Evolutionary conservation across 2,888 invertebrate species (phyloP).

Genomic region (Odontocolon sp.): DNA sequence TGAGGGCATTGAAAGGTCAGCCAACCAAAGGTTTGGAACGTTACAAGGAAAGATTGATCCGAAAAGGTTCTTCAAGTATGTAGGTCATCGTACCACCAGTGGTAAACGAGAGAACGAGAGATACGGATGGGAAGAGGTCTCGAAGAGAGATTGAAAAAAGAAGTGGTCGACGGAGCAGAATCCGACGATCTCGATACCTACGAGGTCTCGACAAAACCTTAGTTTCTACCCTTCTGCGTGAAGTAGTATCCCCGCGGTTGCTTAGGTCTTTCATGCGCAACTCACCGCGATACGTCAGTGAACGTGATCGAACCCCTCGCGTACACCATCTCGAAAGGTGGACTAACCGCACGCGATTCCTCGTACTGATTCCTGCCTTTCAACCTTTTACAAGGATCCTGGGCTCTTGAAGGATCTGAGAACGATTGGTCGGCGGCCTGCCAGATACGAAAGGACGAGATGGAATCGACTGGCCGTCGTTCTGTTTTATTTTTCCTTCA

Average conservation of each 20-base stretch:
- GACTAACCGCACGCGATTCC: slow-evolving; percentile 53
- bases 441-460: slow-evolving; percentile 42
- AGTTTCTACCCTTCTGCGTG: slow-evolving; percentile 55
- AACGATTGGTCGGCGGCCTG: slow-evolving; percentile 44
- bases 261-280: slow-evolving; percentile 49
- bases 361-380: slow-evolving; percentile 52
- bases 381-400: slow-evolving; percentile 43
- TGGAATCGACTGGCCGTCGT: slow-evolving; percentile 35
- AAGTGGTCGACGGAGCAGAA: slow-evolving; percentile 29
- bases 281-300: slow-evolving; percentile 55
- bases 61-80: slow-evolving; percentile 50
- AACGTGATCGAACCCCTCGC: slow-evolving; percentile 56
- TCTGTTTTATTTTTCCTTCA: slow-evolving; percentile 30
- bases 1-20: slow-evolving; percentile 35
- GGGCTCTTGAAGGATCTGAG: slow-evolving; percentile 27
- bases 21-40: slow-evolving; percentile 23
- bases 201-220: slow-evolving; percentile 49
- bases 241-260: slow-evolving; percentile 43
- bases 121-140: slow-evolving; percentile 44
- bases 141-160: slow-evolving; percentile 47
- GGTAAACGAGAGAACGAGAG: slow-evolving; percentile 27
- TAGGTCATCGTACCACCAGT: slow-evolving; percentile 49
- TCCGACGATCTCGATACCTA: slow-evolving; percentile 40
- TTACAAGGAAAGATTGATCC: slow-evolving; percentile 53
- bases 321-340: slow-evolving; percentile 21